Evolutionary conservation across 2,888 invertebrate species (phyloP), one percentile per base, ranked within the genome.

Genomic region (Leptothorax acervorum): DNA sequence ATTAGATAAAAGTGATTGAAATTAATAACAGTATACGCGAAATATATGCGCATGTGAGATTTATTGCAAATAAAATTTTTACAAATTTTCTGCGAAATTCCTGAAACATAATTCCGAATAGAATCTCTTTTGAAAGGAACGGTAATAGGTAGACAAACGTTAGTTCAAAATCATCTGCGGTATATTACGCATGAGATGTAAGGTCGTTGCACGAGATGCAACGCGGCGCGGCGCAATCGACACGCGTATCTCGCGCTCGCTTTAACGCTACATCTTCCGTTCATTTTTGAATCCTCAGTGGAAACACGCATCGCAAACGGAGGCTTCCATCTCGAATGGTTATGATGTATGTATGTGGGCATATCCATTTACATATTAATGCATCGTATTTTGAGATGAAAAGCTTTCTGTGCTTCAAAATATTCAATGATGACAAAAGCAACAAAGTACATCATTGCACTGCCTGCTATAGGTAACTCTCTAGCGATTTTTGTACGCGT

Each of bases 321-420:
- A 73, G 79, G 35, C 73, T 73, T 73, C 79, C 79, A 81, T 81
- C 79, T 81, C 79, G 73, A 81, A 71, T 73, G 48, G 79, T 48
- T 73, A 73, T 73, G 79, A 81, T 62, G 73, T 71, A 79, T 79
- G 48, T 81, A 73, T 73, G 79, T 39, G 60, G 60, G 79, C 73
- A 81, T 73, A 81, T 81, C 73, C 79, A 81, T 81, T 81, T 81
- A 81, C 79, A 81, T 81, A 81, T 81, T 81, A 81, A 81, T 81
- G 73, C 51, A 81, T 81, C 79, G 73, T 81, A 81, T 81, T 81
- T 81, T 73, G 60, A 81, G 79, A 81, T 81, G 73, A 81, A 81
- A 81, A 28, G 79, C 51, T 81, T 81, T 73, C 60, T 73, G 28
- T 73, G 79, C 79, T 81, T 81, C 73, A 81, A 81, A 81, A 81